phyloP scores from a whole-genome alignment of 2,888 invertebrate genomes.

The Trachelus tabidus region DNA sequence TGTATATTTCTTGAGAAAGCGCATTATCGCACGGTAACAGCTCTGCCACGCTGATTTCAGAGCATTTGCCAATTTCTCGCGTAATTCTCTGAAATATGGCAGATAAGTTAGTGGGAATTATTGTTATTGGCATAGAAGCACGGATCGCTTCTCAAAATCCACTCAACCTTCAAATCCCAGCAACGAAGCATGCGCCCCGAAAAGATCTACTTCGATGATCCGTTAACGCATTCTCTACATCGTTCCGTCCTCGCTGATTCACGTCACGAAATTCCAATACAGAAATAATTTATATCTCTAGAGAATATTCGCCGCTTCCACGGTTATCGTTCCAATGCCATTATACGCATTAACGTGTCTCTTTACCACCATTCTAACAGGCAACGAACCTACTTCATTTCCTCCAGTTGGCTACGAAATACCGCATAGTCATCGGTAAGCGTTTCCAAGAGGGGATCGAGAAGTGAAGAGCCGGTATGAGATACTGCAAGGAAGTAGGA shows the following conservation, averaged over 20 bases:
- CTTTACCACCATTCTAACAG: background rate
- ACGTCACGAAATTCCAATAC: background rate
- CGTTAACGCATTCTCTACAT: background rate
- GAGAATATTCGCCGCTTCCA: background rate
- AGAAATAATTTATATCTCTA: background rate
- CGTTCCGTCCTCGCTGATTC: background rate
- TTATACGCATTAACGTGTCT: background rate
- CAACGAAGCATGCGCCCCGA: background rate
- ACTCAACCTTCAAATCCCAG: background rate
- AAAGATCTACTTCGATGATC: background rate
- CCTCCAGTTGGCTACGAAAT: background rate
- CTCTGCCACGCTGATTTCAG: background rate
- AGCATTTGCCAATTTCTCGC: background rate
- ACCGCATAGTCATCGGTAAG: background rate
- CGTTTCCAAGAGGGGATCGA: background rate
- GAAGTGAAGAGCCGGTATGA: background rate
- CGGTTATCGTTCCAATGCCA: background rate
- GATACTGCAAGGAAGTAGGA: background rate
- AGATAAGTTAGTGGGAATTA: background rate
- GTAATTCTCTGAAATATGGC: background rate
- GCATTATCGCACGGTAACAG: background rate
- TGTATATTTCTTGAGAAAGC: background rate
- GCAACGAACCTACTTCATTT: background rate
- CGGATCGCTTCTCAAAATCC: background rate
- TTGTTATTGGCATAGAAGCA: background rate